Evolutionary conservation across 2,888 invertebrate species (phyloP).

Genomic region (Thymelicus acteon): DNA sequence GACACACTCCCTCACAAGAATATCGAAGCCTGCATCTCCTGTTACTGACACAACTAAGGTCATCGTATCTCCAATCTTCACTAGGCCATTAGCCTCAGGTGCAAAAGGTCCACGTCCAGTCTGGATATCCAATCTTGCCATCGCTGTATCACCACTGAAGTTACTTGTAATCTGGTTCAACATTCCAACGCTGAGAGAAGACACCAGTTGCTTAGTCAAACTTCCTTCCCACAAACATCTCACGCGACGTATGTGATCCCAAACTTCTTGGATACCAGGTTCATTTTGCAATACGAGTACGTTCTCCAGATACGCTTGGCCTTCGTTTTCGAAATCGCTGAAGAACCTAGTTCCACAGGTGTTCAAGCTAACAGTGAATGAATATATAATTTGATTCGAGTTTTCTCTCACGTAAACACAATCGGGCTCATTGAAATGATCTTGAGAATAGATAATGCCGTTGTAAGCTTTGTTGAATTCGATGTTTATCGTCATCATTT

Average conservation of each 20-base stretch:
- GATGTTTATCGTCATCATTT: conserved; percentile 92
- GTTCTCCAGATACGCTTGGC: conserved; percentile 92
- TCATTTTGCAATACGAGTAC: conserved; percentile 92
- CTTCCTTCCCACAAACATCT: conserved; percentile 93
- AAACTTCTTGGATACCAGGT: conserved; percentile 90
- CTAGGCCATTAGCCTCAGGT: conserved; percentile 89
- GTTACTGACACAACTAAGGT: conserved; percentile 92
- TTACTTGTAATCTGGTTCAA: conserved; percentile 92
- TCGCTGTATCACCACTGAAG: conserved; percentile 93
- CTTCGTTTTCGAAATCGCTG: conserved; percentile 90
- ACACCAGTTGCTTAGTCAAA: conserved; percentile 89
- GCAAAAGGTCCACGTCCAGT: conserved; percentile 91
- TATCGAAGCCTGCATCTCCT: conserved; percentile 91
- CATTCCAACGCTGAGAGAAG: conserved; percentile 91
- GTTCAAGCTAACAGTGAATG: conserved; percentile 90
- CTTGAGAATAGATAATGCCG: conserved; percentile 93
- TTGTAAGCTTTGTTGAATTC: conserved; percentile 91
- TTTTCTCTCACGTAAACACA: conserved; percentile 91
- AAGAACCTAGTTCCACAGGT: conserved; percentile 92
- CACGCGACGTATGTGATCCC: conserved; percentile 91
- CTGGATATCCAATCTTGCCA: conserved; percentile 91
- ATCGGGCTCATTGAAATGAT: conserved; percentile 87
- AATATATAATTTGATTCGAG: conserved; percentile 88
- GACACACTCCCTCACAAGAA: conserved; percentile 90
- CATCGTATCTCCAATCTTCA: conserved; percentile 93